Evolutionary conservation across 2,797 vertebrate species (phyloP).

Genomic region (Hipposideros larvatus): DNA sequence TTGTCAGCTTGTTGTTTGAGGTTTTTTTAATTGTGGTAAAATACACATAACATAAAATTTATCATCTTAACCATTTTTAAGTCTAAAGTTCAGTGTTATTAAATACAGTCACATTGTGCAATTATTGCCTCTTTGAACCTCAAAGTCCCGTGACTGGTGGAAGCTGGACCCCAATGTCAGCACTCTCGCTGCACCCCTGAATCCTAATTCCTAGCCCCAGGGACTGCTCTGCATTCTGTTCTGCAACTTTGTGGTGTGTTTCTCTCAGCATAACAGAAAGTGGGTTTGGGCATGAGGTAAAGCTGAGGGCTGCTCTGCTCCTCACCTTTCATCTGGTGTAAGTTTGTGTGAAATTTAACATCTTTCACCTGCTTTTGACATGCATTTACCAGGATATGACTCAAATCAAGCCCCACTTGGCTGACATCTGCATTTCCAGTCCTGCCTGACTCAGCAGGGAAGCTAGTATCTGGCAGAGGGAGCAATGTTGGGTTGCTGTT

Average conservation of each 20-base stretch:
- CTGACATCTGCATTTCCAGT: conserved; percentile 63
- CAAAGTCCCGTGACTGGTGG: not conserved
- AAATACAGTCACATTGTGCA: not conserved
- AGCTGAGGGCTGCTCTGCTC: not conserved
- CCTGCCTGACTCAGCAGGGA: conserved; percentile 67
- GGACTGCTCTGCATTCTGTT: not conserved
- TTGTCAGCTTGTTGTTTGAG: not conserved
- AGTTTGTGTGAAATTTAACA: conserved; percentile 47
- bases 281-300: not conserved
- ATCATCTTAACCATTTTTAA: not conserved
- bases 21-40: not conserved
- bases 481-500: conserved; percentile 52
- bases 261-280: not conserved
- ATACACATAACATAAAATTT: not conserved
- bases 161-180: not conserved
- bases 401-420: conserved; percentile 54
- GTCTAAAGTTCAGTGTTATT: not conserved
- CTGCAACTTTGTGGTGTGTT: not conserved
- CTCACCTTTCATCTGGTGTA: conserved; percentile 23
- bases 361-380: conserved; percentile 73
- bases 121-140: not conserved
- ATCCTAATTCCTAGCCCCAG: not conserved
- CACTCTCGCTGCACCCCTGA: rapidly evolving
- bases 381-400: conserved; percentile 47
- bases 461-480: conserved; percentile 66